Evolutionary conservation across 2,888 invertebrate genomes (phyloP).

Genomic region (Lampropteryx suffumata): DNA sequence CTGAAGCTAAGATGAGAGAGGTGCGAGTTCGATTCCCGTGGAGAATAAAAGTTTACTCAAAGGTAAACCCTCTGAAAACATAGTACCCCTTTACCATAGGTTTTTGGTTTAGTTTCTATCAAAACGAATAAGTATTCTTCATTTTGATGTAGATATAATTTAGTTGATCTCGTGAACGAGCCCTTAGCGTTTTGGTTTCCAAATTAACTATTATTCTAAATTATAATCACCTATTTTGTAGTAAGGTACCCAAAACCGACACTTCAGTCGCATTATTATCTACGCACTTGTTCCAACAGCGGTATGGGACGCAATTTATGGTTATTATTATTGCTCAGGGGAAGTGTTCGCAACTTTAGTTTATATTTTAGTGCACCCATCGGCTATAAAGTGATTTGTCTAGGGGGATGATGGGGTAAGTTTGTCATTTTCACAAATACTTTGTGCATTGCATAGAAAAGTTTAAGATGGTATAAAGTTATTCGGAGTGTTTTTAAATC

Average conservation of each 20-base stretch:
- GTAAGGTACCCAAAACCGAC: slow-evolving; percentile 2
- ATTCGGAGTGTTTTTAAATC: no score
- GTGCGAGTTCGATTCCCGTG: no score
- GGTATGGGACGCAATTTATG: slow-evolving; percentile 57
- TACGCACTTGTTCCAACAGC: slow-evolving; percentile 24
- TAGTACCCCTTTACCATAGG: no score
- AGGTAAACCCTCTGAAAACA: no score
- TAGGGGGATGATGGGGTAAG: slow-evolving; percentile 40
- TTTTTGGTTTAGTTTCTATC: no score
- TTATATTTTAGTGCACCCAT: slow-evolving; percentile 61
- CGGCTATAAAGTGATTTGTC: slow-evolving; percentile 70
- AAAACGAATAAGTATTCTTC: no score
- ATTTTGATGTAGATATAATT: no score
- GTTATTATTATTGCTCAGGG: slow-evolving; percentile 71
- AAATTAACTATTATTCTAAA: not conserved
- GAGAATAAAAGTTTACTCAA: no score
- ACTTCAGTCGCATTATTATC: slow-evolving; percentile 28
- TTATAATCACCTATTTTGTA: not conserved
- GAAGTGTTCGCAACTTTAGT: slow-evolving; percentile 56
- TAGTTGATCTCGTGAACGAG: no score
- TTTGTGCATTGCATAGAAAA: slow-evolving; percentile 13
- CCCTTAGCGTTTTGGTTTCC: no score
- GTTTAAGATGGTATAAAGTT: not conserved
- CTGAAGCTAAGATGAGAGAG: no score
- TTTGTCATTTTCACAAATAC: slow-evolving; percentile 31